phyloP scores from a whole-genome alignment of 2,113 vertebrate genomes.

The Pelecanus crispus region DNA sequence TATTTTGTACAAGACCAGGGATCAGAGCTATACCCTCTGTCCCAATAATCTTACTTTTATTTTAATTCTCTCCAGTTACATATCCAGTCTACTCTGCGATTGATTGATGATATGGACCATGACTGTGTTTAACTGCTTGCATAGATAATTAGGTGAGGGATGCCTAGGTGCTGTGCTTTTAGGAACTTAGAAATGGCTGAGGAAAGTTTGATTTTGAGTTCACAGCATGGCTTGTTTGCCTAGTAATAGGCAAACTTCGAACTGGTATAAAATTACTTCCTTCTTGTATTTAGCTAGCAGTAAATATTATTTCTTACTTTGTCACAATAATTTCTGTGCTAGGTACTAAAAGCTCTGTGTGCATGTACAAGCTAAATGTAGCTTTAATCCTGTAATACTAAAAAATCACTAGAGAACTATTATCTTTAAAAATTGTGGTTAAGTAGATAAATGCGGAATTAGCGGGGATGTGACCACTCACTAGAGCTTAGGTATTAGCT shows the following conservation, averaged over 20 bases:
- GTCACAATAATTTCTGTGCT: not conserved
- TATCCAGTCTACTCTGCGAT: not conserved
- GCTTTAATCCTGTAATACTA: not conserved
- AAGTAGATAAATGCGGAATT: not conserved
- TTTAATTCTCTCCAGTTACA: not conserved
- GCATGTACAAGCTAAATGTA: not conserved
- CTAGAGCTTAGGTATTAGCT: not conserved
- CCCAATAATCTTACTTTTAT: not conserved
- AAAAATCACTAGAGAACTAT: not conserved
- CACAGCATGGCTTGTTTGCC: not conserved
- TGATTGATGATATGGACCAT: not conserved
- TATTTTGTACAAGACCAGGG: not conserved
- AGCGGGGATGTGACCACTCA: not conserved
- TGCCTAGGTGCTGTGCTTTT: not conserved
- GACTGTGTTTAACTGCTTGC: not conserved
- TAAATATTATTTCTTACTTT: not conserved
- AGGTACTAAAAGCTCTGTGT: not conserved
- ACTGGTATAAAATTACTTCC: not conserved
- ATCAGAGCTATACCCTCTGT: not conserved
- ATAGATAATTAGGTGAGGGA: not conserved
- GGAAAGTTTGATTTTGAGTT: not conserved
- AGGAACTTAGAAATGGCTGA: not conserved
- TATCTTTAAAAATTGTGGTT: not conserved
- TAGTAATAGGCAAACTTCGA: not conserved
- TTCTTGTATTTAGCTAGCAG: not conserved